Evolutionary conservation across 2,113 vertebrate species (phyloP).

Genomic region (Otolemur garnettii): DNA sequence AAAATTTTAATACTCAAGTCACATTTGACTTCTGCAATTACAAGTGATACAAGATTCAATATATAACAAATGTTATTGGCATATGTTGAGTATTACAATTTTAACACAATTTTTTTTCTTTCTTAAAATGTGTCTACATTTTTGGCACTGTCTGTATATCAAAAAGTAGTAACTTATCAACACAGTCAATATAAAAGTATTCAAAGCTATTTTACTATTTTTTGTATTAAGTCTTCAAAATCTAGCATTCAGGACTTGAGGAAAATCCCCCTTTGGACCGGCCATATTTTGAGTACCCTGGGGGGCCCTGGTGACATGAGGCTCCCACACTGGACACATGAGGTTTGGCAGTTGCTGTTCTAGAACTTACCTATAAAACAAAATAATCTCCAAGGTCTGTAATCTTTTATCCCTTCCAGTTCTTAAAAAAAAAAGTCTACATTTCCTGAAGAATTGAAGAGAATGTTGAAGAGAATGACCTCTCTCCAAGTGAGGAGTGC

Average conservation of each 20-base stretch:
- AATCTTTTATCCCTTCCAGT: background rate
- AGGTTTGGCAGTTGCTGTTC: background rate
- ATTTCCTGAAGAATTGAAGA: background rate
- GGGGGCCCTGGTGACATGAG: background rate
- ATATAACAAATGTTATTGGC: no score
- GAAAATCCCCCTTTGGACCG: no score
- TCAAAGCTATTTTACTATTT: background rate
- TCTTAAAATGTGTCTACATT: no score
- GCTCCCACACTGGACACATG: no score
- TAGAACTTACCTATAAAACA: background rate
- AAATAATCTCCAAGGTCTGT: background rate
- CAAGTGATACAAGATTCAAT: no score
- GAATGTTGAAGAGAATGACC: background rate
- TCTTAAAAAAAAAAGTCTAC: background rate
- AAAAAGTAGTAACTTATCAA: constrained; percentile 14
- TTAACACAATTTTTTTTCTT: no score
- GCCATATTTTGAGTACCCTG: no score
- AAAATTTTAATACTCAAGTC: no score
- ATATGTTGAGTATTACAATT: no score
- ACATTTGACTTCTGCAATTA: no score
- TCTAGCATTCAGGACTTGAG: background rate
- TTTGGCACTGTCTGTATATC: background rate
- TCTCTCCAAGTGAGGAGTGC: background rate
- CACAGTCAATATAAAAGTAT: background rate
- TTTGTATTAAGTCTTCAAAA: background rate